Base-by-base conservation (phyloP, 2,888 invertebrate genomes). In the Tubulanus polymorphus region DNA sequence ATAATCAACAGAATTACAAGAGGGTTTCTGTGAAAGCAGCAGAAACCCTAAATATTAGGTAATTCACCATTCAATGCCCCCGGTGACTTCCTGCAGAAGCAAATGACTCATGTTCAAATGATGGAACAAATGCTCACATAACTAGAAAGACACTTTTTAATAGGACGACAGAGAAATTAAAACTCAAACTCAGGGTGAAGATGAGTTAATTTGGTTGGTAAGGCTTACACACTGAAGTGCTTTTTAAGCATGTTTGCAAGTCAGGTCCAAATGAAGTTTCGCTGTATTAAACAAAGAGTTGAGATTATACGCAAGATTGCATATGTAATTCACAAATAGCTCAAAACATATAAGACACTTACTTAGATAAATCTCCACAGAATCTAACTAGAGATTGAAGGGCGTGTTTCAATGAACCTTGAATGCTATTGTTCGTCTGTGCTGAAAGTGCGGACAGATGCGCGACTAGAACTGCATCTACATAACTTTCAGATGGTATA, bases 401-500 rank as follows among this genome's bases (percentile, higher is more conserved):
- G 32, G 87, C 79, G 65, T 86, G 84, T 68, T 86, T 86, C 64
- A 88, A 73, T 0, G 87, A 86, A 10, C 84, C 80, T 71, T 85
- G 86, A 48, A 72, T 65, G 53, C 59, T 57, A 53, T 64, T 64
- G 18, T 61, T 60, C 25, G 81, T 79, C 66, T 84, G 83, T 67
- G 64, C 65, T 10, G 87, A 87, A 15, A 88, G 77, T 1, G 85
- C 84, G 45, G 84, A 83, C 53, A 87, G 81, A 69, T 88, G 88
- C 5, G 79, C 75, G 57, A 71, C 84, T 32, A 90, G 85, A 3
- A 91, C 85, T 53, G 86, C 85, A n/a, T 90, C 82, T 2, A 91
- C 85, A 63, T 89, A 90, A 68, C 88, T 90, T 74, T 92, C 91
- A 0, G 88, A 87, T 15, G 91, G 91, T 62, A 91, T 87, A 35